Base-by-base conservation (phyloP, 2,888 invertebrate genomes). In the Mamestra brassicae region DNA sequence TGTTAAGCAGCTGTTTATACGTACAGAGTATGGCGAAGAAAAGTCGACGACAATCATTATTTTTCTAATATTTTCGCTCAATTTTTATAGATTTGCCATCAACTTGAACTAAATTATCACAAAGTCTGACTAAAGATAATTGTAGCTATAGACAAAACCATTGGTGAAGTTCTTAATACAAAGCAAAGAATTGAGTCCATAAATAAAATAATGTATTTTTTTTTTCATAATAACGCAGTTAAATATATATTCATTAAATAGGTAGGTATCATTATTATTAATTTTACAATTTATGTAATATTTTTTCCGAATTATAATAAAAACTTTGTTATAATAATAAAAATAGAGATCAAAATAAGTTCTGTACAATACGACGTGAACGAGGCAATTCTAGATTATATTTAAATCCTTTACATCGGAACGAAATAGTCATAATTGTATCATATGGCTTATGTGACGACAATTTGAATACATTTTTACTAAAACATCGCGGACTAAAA, bases 1-100 rank as follows among this genome's bases (percentile, higher is more conserved):
- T 71, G 76, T 81, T 85, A 85, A 86, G 86, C 85, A 73, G 72
- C 72, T 80, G 65, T 75, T 58, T 74, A 84, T 74, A 83, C 83
- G 69, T 83, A 81, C 84, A 78, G 71, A 71, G 62, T 83, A 86
- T 86, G 87, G 86, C 86, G 85, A 74, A 63, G 60, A 64, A 57
- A 71, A 80, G 65, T 63, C 68, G 63, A 82, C 60, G 68, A 54
- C 76, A 74, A 79, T 73, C 67, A 45, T 69, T 57, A 10, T 78
- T 82, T 82, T 82, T 75, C 45, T 52, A 54, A 64, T 55, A 78
- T 81, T 78, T 68, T 71, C 54, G 2, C 58, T 71, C 42, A 6
- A 64, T 68, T 83, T 78, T 57, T 71, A 63, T 64, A 69, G 3
- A 15, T 71, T 72, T 68, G 76, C 34, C 65, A 47, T 62, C 60